Conservation (phyloP, 1,140 invertebrate genomes). For the Bombus pyrosoma region DNA sequence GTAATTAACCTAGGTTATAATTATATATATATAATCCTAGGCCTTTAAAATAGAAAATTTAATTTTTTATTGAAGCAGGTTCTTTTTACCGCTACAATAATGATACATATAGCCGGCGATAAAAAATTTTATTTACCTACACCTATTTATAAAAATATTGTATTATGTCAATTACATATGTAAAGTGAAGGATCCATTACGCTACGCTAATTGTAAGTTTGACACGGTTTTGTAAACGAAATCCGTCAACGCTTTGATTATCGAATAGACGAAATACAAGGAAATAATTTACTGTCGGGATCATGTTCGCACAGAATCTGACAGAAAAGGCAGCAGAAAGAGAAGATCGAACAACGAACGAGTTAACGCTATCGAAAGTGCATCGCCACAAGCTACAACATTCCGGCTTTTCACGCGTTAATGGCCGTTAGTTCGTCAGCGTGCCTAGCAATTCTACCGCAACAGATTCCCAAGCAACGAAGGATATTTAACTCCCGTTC, state of each 20-base stretch:
- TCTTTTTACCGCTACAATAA: too few relatives aligned
- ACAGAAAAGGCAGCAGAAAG: background rate
- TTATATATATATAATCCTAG: background rate
- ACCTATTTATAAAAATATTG: too few relatives aligned
- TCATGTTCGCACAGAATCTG: background rate
- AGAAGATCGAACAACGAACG: background rate
- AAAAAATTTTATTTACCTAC: too few relatives aligned
- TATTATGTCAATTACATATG: too few relatives aligned
- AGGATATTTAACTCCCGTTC: constrained; percentile 58
- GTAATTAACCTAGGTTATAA: background rate
- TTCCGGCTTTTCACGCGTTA: constrained; percentile 41
- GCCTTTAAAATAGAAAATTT: too few relatives aligned
- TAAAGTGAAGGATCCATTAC: too few relatives aligned
- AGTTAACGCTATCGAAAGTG: constrained; percentile 26
- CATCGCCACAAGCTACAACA: background rate
- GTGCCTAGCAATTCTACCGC: constrained; percentile 36
- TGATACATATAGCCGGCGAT: too few relatives aligned
- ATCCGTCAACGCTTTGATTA: too few relatives aligned
- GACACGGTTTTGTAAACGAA: too few relatives aligned
- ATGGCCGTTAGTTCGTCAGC: constrained; percentile 36
- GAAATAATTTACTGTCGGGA: background rate
- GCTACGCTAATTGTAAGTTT: too few relatives aligned
- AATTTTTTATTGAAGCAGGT: too few relatives aligned
- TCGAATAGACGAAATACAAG: fast-evolving
- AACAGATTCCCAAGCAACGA: constrained; percentile 48